Evolutionary conservation across 2,113 vertebrate genomes (phyloP), one percentile per base, ranked within the genome.

Genomic region (Lepus europaeus): DNA sequence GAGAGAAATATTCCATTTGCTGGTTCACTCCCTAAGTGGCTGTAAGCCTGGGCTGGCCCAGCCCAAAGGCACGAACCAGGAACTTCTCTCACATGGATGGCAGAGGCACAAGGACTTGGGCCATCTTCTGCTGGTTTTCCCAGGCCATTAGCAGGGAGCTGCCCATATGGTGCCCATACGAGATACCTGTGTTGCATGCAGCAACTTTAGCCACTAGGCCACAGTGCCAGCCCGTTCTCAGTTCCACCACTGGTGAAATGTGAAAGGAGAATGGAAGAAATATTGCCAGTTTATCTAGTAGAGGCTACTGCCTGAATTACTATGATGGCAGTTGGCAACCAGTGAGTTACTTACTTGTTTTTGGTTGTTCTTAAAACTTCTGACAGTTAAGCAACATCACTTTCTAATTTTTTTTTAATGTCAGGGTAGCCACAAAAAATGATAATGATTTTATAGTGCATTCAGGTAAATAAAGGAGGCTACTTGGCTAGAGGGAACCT

Each of bases 341-440:
- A 69, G 49, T 68, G 5, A 96, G 23, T 96, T 87, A 92, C 33
- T n/a, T 23, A 0, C 83, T 93, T 92, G 59, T 25, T 92, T 87
- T 85, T 85, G 11, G 53, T 82, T 92, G 68, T 83, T 91, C 3
- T 77, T 84, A 95, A 70, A 14, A 70, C n/a, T 74, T 87, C 20
- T 61, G 39, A 82, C 16, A 78, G 2, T 66, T 84, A 74, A 73
- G 49, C 13, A 89, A 11, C 14, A 87, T 16, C 20, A 14, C n/a
- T 87, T 89, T 9, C 5, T 31, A 36, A 29, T 17, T 70, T 1
- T 45, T 79, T 61, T 53, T 69, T 63, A 77, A 56, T 90, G 73
- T 45, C 29, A 70, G 90, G n/a, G 11, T 66, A 51, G 22, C 51
- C 64, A 90, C 2, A 79, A 53, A 79, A 68, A 79, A 49, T 61